Conservation (phyloP, 1,140 invertebrate species). For the Onthophagus taurus region DNA sequence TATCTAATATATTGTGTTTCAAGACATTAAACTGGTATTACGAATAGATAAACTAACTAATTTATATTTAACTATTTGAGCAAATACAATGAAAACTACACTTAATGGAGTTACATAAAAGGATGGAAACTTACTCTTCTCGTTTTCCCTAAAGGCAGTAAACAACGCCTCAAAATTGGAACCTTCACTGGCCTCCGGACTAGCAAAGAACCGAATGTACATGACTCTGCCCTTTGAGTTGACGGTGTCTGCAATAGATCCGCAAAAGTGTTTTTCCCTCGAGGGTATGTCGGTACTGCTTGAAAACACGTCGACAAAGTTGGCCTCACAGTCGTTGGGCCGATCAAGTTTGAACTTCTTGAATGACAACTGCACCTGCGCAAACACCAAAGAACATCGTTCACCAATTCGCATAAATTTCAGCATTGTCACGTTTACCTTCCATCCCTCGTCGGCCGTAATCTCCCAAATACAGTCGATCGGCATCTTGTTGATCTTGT, state of each 20-base stretch:
- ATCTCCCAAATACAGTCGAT: slow-evolving; percentile 78
- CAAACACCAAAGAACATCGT: not conserved
- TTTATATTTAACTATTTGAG: too few relatives aligned
- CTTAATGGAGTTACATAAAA: too few relatives aligned
- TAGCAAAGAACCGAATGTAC: slow-evolving; percentile 61
- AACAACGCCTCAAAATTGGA: slow-evolving; percentile 61
- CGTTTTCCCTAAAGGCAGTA: slow-evolving; percentile 63
- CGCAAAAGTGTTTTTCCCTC: slow-evolving; percentile 60
- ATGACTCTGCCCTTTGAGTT: slow-evolving; percentile 49
- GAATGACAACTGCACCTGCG: slow-evolving; percentile 67
- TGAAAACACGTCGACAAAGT: slow-evolving; percentile 70
- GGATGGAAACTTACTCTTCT: too few relatives aligned
- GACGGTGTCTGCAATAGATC: slow-evolving; percentile 65
- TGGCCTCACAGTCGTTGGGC: slow-evolving; percentile 75
- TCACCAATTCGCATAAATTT: not conserved
- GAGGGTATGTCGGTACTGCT: slow-evolving; percentile 53
- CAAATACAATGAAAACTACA: too few relatives aligned
- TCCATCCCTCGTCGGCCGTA: slow-evolving; percentile 53
- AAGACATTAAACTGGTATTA: too few relatives aligned
- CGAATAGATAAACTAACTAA: too few relatives aligned
- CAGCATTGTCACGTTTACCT: slow-evolving; percentile 43
- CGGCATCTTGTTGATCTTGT: slow-evolving; percentile 45
- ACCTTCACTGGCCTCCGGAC: slow-evolving; percentile 51
- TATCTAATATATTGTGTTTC: too few relatives aligned
- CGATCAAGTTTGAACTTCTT: slow-evolving; percentile 54